A percentile compares a stretch with the other conserved stretches of the same genome.
phyloP scores from a whole-genome alignment of 2,113 vertebrate genomes.

The Barnardius zonarius region DNA sequence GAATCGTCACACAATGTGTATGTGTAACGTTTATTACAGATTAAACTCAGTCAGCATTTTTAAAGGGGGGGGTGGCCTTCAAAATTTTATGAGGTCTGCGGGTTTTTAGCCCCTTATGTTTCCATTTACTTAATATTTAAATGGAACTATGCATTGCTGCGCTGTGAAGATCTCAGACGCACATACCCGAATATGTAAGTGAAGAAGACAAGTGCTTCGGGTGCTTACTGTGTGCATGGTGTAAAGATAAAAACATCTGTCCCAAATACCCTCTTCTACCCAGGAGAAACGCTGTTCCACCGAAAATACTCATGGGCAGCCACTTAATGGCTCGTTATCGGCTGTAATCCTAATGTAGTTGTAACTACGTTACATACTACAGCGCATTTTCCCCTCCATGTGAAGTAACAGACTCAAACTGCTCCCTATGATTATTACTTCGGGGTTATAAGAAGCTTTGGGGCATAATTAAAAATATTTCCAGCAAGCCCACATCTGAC shows the following conservation, averaged over 20 bases:
- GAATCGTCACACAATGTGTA: not conserved
- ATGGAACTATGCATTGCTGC: not conserved
- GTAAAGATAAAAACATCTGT: not conserved
- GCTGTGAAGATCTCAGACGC: not conserved
- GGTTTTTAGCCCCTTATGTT: accelerated
- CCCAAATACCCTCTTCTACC: not conserved
- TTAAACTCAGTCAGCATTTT: not conserved
- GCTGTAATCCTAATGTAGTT: not conserved
- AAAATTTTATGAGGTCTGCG: not conserved
- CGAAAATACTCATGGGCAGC: not conserved
- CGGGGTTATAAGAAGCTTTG: constrained; percentile 71
- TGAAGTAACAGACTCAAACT: constrained; percentile 61
- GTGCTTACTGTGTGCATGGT: no score
- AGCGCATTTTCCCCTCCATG: not conserved
- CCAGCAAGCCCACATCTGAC: constrained; percentile 88
- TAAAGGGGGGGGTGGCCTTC: not conserved
- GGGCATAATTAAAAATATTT: constrained; percentile 88
- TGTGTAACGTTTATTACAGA: not conserved
- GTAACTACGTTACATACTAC: not conserved
- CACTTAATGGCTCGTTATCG: not conserved
- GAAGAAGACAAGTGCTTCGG: not conserved
- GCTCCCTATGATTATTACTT: constrained; percentile 75
- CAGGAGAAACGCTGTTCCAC: not conserved
- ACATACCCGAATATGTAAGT: accelerated
- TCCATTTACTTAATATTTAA: not conserved